Base-by-base conservation (phyloP, 2,113 vertebrate species). In the Cephalopterus ornatus region DNA sequence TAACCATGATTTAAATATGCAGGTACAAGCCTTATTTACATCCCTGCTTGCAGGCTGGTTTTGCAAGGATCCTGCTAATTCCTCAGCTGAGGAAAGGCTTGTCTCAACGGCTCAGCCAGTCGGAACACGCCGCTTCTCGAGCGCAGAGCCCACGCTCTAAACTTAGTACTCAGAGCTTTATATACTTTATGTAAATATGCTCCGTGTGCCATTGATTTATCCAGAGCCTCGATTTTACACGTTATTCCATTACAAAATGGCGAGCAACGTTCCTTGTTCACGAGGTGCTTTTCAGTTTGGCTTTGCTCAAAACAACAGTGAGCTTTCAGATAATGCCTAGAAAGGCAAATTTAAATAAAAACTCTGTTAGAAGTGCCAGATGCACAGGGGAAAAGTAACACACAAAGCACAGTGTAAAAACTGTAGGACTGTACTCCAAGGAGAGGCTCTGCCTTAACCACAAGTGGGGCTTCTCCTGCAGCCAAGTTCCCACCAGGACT, bases 111-210 rank as follows among this genome's bases (percentile, higher is more conserved):
- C 88, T 85, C 79, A 88, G 76, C 95, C 85, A 35, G 95, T 91
- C 33, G 35, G 92, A 95, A 96, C 92, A 90, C 5, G 94, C 62
- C 4, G 13, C 68, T 73, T 27, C 5, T 82, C 46, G 41, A 85
- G 95, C 37, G 2, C 78, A 66, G 79, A 76, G 91, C 82, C 83
- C 70, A 22, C 20, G 79, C 94, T 94, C 95, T 62, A 96, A 88
- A 94, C 95, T 94, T 88, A 85, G 96, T 42, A 12, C 94, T 88
- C 92, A 22, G 71, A 47, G 18, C 96, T 97, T 92, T 90, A 70
- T 85, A 93, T 70, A 85, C 85, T 90, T 79, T 12, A 88, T 94
- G 96, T 73, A 93, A 96, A 95, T 94, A 80, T 4, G 83, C 95
- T 89, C 76, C 59, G 33, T 80, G 88, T 86, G 95, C 92, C 94